Conservation (phyloP, 2,888 invertebrate genomes). For the Plagodis pulveraria region DNA sequence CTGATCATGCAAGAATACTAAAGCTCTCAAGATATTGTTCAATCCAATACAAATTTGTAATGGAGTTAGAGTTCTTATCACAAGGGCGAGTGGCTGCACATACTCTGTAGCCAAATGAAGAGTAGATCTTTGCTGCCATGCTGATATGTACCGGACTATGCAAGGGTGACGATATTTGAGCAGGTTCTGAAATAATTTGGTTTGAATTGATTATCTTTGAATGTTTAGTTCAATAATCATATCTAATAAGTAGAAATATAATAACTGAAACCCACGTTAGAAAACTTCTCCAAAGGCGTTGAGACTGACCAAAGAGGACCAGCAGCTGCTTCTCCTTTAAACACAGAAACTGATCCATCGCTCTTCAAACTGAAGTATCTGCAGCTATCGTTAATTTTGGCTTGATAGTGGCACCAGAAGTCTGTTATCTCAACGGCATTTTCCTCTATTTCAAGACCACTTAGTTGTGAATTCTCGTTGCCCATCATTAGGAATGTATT, state of each 20-base stretch:
- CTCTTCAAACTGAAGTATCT: slow-evolving; percentile 80
- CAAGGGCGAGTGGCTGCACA: slow-evolving; percentile 89
- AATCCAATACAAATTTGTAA: slow-evolving; percentile 94
- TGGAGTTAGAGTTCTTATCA: slow-evolving; percentile 87
- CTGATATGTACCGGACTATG: slow-evolving; percentile 92
- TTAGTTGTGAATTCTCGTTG: slow-evolving; percentile 89
- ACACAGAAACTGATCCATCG: slow-evolving; percentile 88
- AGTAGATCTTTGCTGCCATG: slow-evolving; percentile 91
- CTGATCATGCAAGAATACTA: slow-evolving; percentile 93
- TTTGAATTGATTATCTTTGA: background rate
- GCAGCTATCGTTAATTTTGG: slow-evolving; percentile 85
- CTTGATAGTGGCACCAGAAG: slow-evolving; percentile 90
- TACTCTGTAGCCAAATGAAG: slow-evolving; percentile 93
- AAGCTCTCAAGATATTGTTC: slow-evolving; percentile 91
- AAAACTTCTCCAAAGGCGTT: slow-evolving; percentile 90
- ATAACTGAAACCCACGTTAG: slow-evolving; percentile 85
- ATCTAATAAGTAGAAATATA: slow-evolving; percentile 6
- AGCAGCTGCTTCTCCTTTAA: slow-evolving; percentile 89
- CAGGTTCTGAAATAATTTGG: slow-evolving; percentile 88
- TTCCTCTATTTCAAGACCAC: slow-evolving; percentile 90
- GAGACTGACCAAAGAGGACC: slow-evolving; percentile 87
- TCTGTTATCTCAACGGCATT: slow-evolving; percentile 91
- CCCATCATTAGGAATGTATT: slow-evolving; percentile 86
- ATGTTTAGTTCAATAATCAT: background rate
- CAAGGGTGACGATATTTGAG: slow-evolving; percentile 94